These are phyloP conservation scores for Ageneiosus marmoratus DNA, from an alignment of 2,113 vertebrate genomes.

Conservation along the genomic window DNA sequence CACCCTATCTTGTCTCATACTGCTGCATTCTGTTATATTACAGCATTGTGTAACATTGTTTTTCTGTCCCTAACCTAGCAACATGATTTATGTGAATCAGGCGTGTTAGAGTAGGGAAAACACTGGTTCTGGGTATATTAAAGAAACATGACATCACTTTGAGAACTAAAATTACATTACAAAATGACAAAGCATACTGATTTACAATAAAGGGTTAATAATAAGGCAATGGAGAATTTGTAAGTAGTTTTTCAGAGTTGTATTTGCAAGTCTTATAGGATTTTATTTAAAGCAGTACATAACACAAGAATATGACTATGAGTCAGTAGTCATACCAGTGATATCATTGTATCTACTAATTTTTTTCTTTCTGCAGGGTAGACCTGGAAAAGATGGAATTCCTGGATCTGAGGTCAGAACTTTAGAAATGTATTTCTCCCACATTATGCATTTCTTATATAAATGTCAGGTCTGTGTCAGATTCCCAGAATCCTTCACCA, in stretches of 20 bases:
- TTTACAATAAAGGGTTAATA: not conserved
- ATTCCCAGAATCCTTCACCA: too few species aligned
- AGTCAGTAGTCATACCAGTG: not conserved
- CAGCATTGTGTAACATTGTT: not conserved
- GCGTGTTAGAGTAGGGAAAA: not conserved
- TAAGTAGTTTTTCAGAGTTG: not conserved
- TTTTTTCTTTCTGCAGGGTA: constrained; percentile 66
- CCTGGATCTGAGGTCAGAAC: constrained; percentile 75
- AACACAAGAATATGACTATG: not conserved
- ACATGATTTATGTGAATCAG: not conserved
- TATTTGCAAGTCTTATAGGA: not conserved
- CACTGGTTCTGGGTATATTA: not conserved
- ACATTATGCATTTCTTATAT: not conserved
- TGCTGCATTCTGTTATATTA: not conserved
- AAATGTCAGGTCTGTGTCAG: too few species aligned
- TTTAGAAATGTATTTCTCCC: not conserved
- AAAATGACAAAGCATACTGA: not conserved
- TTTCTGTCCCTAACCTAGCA: not conserved
- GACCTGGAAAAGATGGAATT: constrained; percentile 77
- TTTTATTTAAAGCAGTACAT: not conserved
- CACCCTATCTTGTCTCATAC: constrained; percentile 1
- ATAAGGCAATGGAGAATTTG: not conserved
- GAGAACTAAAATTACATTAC: not conserved
- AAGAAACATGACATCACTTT: not conserved
- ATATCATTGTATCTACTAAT: constrained; percentile 57